Evolutionary conservation across 1,140 invertebrate species (phyloP).

Genomic region (Drosophila lacteicornis): DNA sequence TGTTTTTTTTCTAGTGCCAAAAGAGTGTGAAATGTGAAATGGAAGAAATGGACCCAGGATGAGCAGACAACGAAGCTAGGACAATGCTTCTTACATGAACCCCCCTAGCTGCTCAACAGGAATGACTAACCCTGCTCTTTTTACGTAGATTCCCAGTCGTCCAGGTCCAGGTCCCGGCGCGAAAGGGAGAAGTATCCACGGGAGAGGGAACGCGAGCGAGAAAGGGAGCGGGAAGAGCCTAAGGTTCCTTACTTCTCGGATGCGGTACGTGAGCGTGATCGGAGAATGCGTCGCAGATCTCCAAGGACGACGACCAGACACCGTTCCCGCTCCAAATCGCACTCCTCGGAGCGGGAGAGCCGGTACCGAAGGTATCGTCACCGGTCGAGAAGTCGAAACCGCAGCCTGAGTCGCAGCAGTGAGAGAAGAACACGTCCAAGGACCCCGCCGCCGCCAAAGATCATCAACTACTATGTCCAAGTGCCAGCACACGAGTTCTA

Average conservation of each 20-base stretch:
- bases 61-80: constrained; percentile 2
- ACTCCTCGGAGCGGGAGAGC: constrained; percentile 19
- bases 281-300: constrained; percentile 31
- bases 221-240: constrained; percentile 4
- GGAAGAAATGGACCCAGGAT: background rate
- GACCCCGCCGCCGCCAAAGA: constrained; percentile 48
- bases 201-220: constrained; percentile 3
- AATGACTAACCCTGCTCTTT: constrained; percentile 23
- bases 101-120: background rate
- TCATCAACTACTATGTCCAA: constrained; percentile 62
- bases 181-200: constrained; percentile 22
- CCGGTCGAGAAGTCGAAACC: constrained; percentile 28
- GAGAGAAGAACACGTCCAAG: constrained; percentile 20
- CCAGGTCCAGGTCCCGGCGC: constrained; percentile 12
- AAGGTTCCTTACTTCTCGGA: constrained; percentile 70
- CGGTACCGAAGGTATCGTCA: constrained; percentile 18
- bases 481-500: constrained; percentile 61
- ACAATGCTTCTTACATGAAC: constrained; percentile 25
- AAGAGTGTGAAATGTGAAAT: constrained; percentile 46
- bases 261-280: constrained; percentile 47
- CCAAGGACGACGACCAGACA: constrained; percentile 14
- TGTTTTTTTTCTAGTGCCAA: constrained; percentile 74
- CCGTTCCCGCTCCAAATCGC: constrained; percentile 35
- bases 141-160: constrained; percentile 30
- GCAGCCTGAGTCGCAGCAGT: constrained; percentile 25